Percentiles rank a stretch among this genome's conserved stretches.
These are phyloP conservation scores for Odontesthes bonariensis DNA, from an alignment of 2,113 vertebrate species.

Conservation along the genomic window DNA sequence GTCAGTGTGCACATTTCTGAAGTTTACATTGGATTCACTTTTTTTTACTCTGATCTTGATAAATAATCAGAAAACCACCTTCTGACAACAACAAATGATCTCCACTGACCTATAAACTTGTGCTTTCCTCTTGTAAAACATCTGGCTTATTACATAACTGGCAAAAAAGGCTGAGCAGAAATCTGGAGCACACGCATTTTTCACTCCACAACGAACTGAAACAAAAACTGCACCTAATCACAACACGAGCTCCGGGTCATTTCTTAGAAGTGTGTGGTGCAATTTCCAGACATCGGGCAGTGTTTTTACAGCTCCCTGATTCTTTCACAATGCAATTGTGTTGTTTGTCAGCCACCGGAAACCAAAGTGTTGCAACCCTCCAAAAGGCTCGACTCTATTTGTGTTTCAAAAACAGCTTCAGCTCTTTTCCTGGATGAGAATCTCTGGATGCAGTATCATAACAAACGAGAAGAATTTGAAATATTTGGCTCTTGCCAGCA, in stretches of 20 bases:
- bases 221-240: background rate
- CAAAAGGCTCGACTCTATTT: background rate
- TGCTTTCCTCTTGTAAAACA: no score
- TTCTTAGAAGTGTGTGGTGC: conserved; percentile 4
- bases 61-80: no score
- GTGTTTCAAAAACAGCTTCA: background rate
- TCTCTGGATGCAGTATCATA: conserved; percentile 17
- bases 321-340: conserved; percentile 38
- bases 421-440: rapidly evolving
- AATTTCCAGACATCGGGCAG: conserved; percentile 14
- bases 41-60: no score
- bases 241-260: rapidly evolving
- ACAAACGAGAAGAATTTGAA: conserved; percentile 59
- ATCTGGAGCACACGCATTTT: no score
- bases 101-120: no score
- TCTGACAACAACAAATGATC: no score
- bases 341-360: conserved; percentile 2
- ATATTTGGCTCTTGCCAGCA: conserved; percentile 39
- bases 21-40: no score
- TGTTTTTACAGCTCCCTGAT: background rate
- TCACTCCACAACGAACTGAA: no score
- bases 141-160: no score
- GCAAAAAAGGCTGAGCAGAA: no score
- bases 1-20: no score
- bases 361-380: conserved; percentile 29